These are phyloP conservation scores for Zoanthus sociatus DNA, from an alignment of 92 coral and sea anemone species.

Conservation along the genomic window DNA sequence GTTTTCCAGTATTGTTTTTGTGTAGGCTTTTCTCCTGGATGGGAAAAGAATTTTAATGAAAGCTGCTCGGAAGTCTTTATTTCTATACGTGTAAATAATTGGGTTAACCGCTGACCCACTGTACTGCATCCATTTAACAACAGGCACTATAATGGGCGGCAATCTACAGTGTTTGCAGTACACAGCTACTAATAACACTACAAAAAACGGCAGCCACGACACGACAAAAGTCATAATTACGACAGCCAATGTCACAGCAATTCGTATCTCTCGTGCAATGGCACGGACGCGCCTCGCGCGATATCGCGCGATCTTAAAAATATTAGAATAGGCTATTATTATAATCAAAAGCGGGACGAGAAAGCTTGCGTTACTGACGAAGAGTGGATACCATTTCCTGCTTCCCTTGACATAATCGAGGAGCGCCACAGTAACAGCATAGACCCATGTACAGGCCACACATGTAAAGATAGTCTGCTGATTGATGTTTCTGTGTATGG, in stretches of 20 bases:
- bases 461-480: conserved; percentile 63
- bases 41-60: conserved; percentile 72
- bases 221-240: conserved; percentile 89
- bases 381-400: conserved; percentile 73
- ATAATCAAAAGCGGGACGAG: conserved; percentile 82
- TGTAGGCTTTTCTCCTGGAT: conserved; percentile 33
- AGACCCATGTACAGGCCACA: conserved; percentile 82
- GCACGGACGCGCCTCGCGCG: conserved; percentile 81
- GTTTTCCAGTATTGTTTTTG: background rate
- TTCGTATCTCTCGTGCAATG: conserved; percentile 87
- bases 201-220: conserved; percentile 91
- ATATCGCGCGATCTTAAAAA: conserved; percentile 83
- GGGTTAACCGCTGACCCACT: conserved; percentile 94
- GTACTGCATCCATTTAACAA: conserved; percentile 94
- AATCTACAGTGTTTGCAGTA: conserved; percentile 64
- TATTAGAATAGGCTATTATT: conserved; percentile 77
- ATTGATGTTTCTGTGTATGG: conserved; percentile 86
- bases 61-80: conserved; percentile 77
- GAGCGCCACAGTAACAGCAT: conserved; percentile 74
- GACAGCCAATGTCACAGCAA: conserved; percentile 91
- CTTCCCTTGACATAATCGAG: conserved; percentile 58
- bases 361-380: conserved; percentile 80
- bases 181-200: conserved; percentile 57
- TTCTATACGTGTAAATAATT: conserved; percentile 87
- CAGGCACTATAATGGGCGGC: conserved; percentile 62